These are phyloP conservation scores for Ennomos fuscantarius DNA, from an alignment of 2,888 invertebrate genomes.

Conservation along the genomic window DNA sequence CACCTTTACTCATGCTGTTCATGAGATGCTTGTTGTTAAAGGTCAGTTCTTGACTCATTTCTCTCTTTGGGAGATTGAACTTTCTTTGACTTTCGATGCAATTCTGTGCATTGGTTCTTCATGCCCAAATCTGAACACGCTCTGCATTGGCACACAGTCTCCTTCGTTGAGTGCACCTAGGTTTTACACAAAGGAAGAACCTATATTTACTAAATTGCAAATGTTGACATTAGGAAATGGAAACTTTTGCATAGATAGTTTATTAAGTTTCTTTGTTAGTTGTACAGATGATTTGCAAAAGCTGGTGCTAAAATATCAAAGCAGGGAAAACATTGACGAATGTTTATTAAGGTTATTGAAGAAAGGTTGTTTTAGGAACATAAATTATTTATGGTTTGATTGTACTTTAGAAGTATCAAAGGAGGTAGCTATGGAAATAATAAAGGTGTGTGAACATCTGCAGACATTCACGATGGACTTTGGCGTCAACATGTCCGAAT, in stretches of 20 bases:
- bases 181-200: slow-evolving; percentile 60
- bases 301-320: slow-evolving; percentile 74
- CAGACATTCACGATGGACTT: slow-evolving; percentile 72
- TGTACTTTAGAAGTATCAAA: slow-evolving; percentile 76
- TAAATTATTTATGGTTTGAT: slow-evolving; percentile 74
- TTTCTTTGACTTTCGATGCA: slow-evolving; percentile 69
- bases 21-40: slow-evolving; percentile 67
- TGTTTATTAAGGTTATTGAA: slow-evolving; percentile 64
- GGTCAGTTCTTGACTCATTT: slow-evolving; percentile 76
- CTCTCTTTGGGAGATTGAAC: slow-evolving; percentile 77
- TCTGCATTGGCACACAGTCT: slow-evolving; percentile 78
- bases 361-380: slow-evolving; percentile 66
- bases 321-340: slow-evolving; percentile 68
- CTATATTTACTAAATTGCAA: slow-evolving; percentile 67
- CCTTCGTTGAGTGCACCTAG: slow-evolving; percentile 66
- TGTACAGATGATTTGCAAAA: slow-evolving; percentile 69
- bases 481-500: slow-evolving; percentile 61
- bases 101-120: slow-evolving; percentile 67
- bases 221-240: slow-evolving; percentile 75
- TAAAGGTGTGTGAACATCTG: slow-evolving; percentile 67
- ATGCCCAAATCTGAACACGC: slow-evolving; percentile 72
- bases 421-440: slow-evolving; percentile 65
- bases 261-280: slow-evolving; percentile 70
- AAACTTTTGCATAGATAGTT: slow-evolving; percentile 69
- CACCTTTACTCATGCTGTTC: slow-evolving; percentile 71